Evolutionary conservation across 37 sponge, comb jelly and placozoan genomes (phyloP).

Genomic region (Chondrilla cf. caribensis): DNA sequence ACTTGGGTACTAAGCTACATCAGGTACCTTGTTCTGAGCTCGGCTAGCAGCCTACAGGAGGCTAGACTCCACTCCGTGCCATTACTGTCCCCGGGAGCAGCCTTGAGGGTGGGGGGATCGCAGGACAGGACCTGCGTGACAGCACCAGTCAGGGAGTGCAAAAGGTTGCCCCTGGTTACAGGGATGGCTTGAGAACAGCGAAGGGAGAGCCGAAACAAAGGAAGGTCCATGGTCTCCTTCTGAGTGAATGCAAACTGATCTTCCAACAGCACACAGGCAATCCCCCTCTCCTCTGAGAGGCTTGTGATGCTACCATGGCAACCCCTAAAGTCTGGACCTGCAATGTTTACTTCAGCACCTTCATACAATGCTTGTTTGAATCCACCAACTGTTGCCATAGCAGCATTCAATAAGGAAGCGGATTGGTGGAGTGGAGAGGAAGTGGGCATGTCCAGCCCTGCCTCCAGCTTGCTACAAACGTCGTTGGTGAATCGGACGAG

Average conservation of each 20-base stretch:
- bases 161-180: background rate
- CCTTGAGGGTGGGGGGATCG: background rate
- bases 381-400: conserved; percentile 90
- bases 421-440: conserved; percentile 50
- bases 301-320: conserved; percentile 57
- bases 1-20: background rate
- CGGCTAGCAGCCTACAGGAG: conserved; percentile 67
- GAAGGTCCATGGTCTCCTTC: conserved; percentile 61
- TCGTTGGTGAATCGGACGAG: conserved; percentile 14
- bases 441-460: conserved; percentile 32
- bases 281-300: conserved; percentile 64
- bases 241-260: conserved; percentile 51
- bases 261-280: conserved; percentile 74
- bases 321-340: conserved; percentile 51
- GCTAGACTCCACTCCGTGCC: conserved; percentile 52
- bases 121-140: background rate
- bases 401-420: conserved; percentile 78
- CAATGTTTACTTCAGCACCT: conserved; percentile 70
- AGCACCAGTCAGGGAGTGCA: background rate
- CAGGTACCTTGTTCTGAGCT: conserved; percentile 45
- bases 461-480: conserved; percentile 25
- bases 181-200: conserved; percentile 57
- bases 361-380: conserved; percentile 83
- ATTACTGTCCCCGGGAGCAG: conserved; percentile 45
- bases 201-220: conserved; percentile 57